Evolutionary conservation across 2,888 invertebrate species (phyloP).

Genomic region (Oscheius myriophilus): DNA sequence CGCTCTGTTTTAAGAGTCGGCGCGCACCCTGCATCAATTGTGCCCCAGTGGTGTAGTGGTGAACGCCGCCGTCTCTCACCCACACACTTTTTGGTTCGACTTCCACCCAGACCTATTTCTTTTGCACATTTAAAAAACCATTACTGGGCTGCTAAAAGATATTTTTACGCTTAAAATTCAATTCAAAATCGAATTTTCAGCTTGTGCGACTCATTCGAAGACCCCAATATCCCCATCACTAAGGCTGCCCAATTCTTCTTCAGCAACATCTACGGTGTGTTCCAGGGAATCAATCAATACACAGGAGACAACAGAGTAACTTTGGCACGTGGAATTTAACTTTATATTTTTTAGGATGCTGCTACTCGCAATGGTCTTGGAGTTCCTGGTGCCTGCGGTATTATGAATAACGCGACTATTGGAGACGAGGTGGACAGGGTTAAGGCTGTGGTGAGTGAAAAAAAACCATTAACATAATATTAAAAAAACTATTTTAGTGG

Average conservation of each 20-base stretch:
- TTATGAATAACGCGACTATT: slow-evolving; percentile 37
- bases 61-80: no score
- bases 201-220: slow-evolving; percentile 42
- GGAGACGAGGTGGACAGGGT: slow-evolving; percentile 37
- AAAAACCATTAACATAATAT: neutral
- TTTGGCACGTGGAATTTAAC: neutral
- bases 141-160: neutral
- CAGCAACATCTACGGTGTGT: slow-evolving; percentile 84
- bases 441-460: slow-evolving; percentile 36
- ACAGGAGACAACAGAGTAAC: slow-evolving; percentile 75
- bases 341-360: slow-evolving; percentile 26
- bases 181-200: slow-evolving; percentile 28
- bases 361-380: slow-evolving; percentile 42
- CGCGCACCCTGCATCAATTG: no score
- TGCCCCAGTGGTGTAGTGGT: no score
- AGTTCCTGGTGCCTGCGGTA: slow-evolving; percentile 42
- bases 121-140: no score
- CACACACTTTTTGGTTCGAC: no score
- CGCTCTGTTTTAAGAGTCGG: no score
- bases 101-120: no score
- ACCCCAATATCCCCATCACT: slow-evolving; percentile 31
- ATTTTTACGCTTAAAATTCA: neutral
- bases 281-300: slow-evolving; percentile 91
- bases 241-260: slow-evolving; percentile 80
- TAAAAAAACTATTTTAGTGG: slow-evolving; percentile 26